Percentiles rank a stretch among this genome's conserved stretches.
Evolutionary conservation across 2,888 invertebrate genomes (phyloP).

Genomic region (Cheiracanthium punctorium): DNA sequence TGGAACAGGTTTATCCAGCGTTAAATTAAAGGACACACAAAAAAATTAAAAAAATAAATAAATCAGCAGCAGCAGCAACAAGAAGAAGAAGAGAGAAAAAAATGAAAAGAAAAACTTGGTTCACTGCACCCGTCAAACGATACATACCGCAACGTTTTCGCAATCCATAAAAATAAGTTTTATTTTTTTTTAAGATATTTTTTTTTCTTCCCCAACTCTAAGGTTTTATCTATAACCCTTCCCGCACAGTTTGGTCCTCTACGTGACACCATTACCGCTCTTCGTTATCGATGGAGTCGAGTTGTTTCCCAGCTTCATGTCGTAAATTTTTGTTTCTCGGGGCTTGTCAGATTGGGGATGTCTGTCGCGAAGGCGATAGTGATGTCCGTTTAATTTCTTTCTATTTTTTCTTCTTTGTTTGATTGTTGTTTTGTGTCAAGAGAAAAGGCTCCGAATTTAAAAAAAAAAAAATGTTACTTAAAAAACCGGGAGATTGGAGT

Average conservation of each 20-base stretch:
- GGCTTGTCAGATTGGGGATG: conserved; percentile 59
- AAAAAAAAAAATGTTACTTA: too few species aligned
- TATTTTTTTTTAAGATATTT: background rate
- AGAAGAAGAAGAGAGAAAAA: conserved; percentile 4
- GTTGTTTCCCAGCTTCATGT: conserved; percentile 60
- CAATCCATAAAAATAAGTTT: conserved; percentile 43
- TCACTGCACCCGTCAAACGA: conserved; percentile 53
- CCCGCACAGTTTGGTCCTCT: conserved; percentile 39
- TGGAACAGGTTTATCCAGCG: conserved; percentile 53
- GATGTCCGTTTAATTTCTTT: conserved; percentile 19
- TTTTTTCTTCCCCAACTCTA: background rate
- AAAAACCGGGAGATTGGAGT: too few species aligned
- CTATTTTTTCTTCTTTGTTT: background rate
- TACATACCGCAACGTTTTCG: conserved; percentile 51
- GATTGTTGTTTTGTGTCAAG: background rate
- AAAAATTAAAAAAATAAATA: conserved; percentile 24
- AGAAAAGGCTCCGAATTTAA: too few species aligned
- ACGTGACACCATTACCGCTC: conserved; percentile 66
- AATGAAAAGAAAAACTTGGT: conserved; percentile 44
- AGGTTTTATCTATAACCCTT: conserved; percentile 49
- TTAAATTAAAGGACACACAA: conserved; percentile 49
- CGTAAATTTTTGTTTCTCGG: conserved; percentile 59
- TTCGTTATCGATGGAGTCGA: conserved; percentile 69
- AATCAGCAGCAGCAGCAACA: background rate
- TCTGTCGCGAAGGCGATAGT: conserved; percentile 55